A percentile compares a stretch with the other conserved stretches of the same genome.
phyloP scores from a whole-genome alignment of 2,113 vertebrate species.

The Lamprotornis superbus region DNA sequence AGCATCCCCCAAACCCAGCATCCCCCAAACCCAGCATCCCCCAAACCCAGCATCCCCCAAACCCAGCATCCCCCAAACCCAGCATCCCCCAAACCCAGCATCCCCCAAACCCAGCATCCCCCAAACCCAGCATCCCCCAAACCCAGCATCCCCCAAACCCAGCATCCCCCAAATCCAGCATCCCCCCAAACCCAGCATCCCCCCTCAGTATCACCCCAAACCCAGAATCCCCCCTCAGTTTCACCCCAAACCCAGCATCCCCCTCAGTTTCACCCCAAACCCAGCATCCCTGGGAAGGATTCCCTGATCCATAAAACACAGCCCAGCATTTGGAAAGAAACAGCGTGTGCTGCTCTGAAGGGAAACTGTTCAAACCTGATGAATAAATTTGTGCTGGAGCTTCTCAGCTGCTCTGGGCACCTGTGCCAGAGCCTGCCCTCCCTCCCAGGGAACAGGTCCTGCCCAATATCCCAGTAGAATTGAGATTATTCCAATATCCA shows the following conservation, averaged over 20 bases:
- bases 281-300: neutral
- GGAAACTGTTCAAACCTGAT: rapidly evolving
- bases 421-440: neutral
- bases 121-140: too few relatives aligned
- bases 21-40: too few relatives aligned
- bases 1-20: too few relatives aligned
- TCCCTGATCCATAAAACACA: rapidly evolving
- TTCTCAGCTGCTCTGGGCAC: neutral
- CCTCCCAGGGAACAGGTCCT: neutral
- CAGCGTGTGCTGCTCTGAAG: rapidly evolving
- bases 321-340: neutral
- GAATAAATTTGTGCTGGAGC: neutral
- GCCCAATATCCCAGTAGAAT: rapidly evolving
- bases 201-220: neutral
- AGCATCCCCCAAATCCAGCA: too few relatives aligned
- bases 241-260: neutral
- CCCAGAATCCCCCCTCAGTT: neutral
- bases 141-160: too few relatives aligned
- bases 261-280: too few relatives aligned
- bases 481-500: neutral
- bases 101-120: too few relatives aligned
- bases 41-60: too few relatives aligned
- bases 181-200: too few relatives aligned
- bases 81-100: neutral
- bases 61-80: too few relatives aligned